A percentile compares a stretch with the other conserved stretches of the same genome.
Evolutionary conservation across 1,140 invertebrate genomes (phyloP).

Genomic region (Mycetomoellerius zeteki): DNA sequence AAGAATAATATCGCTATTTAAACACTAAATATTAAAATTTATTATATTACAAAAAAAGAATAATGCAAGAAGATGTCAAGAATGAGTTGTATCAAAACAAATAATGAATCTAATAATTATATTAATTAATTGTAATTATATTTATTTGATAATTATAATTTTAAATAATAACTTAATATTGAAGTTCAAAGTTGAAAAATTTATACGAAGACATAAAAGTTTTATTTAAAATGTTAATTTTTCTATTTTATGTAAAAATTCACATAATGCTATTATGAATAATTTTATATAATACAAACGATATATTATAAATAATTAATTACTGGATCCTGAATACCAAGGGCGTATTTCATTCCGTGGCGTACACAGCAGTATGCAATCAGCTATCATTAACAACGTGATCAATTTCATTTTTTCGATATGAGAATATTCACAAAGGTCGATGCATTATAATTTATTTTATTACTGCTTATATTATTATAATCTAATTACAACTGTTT

Average conservation of each 20-base stretch:
- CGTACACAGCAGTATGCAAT: slow-evolving; percentile 37
- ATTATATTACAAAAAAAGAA: neutral
- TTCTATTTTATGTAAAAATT: slow-evolving; percentile 5
- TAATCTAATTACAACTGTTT: neutral
- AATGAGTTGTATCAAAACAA: neutral
- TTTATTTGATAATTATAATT: neutral
- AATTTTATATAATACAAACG: slow-evolving; percentile 9
- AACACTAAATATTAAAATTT: slow-evolving; percentile 1
- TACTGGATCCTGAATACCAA: slow-evolving; percentile 74
- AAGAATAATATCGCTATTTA: neutral
- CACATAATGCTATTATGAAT: neutral
- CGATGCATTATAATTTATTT: slow-evolving; percentile 8
- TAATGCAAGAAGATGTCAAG: neutral
- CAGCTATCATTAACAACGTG: slow-evolving; percentile 51
- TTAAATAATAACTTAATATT: slow-evolving; percentile 4
- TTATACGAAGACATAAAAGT: slow-evolving; percentile 40
- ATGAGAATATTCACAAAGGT: neutral
- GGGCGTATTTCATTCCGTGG: slow-evolving; percentile 65
- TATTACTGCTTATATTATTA: neutral
- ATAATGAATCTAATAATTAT: slow-evolving; percentile 3
- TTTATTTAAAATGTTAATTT: slow-evolving; percentile 39
- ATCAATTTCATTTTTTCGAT: slow-evolving; percentile 57
- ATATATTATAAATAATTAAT: slow-evolving; percentile 59
- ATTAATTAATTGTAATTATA: neutral
- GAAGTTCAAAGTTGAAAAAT: neutral